A percentile compares a stretch with the other conserved stretches of the same genome.
Conservation (phyloP, 2,113 vertebrate genomes). For the Phalacrocorax carbo region DNA sequence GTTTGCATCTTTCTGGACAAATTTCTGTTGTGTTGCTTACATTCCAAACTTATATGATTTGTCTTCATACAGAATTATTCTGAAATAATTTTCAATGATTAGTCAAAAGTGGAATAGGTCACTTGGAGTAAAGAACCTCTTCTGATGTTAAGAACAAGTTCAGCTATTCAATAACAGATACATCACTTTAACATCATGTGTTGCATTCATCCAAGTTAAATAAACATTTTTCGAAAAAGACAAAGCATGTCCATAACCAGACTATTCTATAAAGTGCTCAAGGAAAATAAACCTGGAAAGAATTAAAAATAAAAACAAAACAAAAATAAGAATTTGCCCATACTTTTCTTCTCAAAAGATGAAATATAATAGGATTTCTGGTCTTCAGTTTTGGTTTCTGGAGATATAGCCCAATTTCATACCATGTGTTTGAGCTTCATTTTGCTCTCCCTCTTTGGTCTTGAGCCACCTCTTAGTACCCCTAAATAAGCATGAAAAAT, state of each 20-base stretch:
- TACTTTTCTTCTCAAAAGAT: neutral
- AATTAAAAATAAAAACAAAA: neutral
- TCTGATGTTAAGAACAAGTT: neutral
- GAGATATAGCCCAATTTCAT: neutral
- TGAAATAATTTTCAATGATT: neutral
- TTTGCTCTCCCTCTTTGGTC: neutral
- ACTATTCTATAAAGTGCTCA: neutral
- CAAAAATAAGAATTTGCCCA: neutral
- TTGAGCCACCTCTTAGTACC: neutral
- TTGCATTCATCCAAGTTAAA: neutral
- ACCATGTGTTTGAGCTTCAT: accelerated
- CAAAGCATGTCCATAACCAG: neutral
- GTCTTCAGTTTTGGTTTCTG: neutral
- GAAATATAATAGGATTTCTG: neutral
- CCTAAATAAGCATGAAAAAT: neutral
- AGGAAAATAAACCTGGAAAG: neutral
- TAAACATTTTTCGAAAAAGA: neutral
- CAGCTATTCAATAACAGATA: neutral
- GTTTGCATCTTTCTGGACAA: too few relatives aligned
- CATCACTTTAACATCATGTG: neutral
- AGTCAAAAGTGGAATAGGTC: neutral
- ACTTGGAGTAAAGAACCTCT: neutral
- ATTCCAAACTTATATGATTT: neutral
- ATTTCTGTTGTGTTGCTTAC: neutral
- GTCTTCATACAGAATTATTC: neutral